Evolutionary conservation across 2,888 invertebrate species (phyloP).

Genomic region (Periphyllus acericola): DNA sequence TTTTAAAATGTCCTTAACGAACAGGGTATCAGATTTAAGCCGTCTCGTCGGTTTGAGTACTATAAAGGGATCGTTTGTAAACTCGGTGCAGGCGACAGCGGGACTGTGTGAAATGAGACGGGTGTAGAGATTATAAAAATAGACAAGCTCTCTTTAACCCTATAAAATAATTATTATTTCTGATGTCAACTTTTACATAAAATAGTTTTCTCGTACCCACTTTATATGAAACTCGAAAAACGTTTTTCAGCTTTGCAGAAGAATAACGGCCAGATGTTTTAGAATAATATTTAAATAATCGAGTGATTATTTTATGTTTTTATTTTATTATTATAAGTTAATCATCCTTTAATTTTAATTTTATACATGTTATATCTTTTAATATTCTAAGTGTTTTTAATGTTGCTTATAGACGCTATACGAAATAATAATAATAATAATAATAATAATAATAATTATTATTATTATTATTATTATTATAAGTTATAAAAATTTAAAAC

Average conservation of each 20-base stretch:
- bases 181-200: background rate
- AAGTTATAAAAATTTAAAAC: too few relatives aligned
- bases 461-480: too few relatives aligned
- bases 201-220: background rate
- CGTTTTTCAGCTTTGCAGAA: background rate
- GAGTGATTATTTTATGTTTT: too few relatives aligned
- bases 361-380: too few relatives aligned
- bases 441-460: too few relatives aligned
- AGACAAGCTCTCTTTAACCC: background rate
- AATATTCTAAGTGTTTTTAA: too few relatives aligned
- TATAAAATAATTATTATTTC: background rate
- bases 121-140: background rate
- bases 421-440: too few relatives aligned
- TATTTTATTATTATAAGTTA: too few relatives aligned
- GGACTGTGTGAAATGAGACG: background rate
- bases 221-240: background rate
- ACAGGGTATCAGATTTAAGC: constrained; percentile 22
- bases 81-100: background rate
- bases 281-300: too few relatives aligned
- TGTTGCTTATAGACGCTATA: too few relatives aligned
- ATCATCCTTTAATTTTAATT: too few relatives aligned
- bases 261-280: too few relatives aligned
- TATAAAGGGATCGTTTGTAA: constrained; percentile 4
- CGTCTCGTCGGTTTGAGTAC: background rate
- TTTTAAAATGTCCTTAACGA: background rate